A percentile compares a stretch with the other conserved stretches of the same genome.
Conservation (phyloP, 2,888 invertebrate genomes). For the Aleiodes leptofemur region DNA sequence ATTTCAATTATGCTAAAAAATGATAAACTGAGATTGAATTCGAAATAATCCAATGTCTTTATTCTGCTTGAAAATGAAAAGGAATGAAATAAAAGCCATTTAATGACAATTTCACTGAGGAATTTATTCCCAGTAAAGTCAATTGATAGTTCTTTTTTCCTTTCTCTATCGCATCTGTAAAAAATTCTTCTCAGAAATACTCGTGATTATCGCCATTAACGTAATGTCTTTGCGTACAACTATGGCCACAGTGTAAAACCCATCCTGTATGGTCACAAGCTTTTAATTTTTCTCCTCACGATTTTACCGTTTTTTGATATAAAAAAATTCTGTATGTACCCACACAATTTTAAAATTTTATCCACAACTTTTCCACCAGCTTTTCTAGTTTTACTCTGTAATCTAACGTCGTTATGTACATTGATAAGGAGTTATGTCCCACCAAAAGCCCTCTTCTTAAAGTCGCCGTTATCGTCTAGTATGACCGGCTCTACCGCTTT, state of each 20-base stretch:
- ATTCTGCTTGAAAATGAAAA: neutral
- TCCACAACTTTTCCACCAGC: slow-evolving; percentile 51
- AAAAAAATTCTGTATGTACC: slow-evolving; percentile 31
- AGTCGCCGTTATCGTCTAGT: slow-evolving; percentile 29
- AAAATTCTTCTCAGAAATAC: slow-evolving; percentile 55
- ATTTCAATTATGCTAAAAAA: no score
- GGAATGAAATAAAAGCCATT: neutral
- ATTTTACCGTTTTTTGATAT: slow-evolving; percentile 51
- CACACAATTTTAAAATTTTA: slow-evolving; percentile 54
- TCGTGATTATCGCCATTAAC: slow-evolving; percentile 68
- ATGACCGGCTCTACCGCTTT: slow-evolving; percentile 47
- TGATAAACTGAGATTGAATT: neutral
- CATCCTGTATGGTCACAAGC: slow-evolving; percentile 34
- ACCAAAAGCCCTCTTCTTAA: slow-evolving; percentile 1
- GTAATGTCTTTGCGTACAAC: slow-evolving; percentile 60
- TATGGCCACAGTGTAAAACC: slow-evolving; percentile 43
- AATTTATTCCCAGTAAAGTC: slow-evolving; percentile 11
- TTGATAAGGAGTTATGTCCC: slow-evolving; percentile 50
- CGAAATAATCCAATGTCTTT: neutral
- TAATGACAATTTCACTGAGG: slow-evolving; percentile 15
- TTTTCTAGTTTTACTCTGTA: slow-evolving; percentile 64
- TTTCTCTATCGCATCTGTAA: slow-evolving; percentile 52
- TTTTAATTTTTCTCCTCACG: slow-evolving; percentile 37
- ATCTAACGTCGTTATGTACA: slow-evolving; percentile 64
- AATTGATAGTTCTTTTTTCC: slow-evolving; percentile 49